Evolutionary conservation across 2,113 vertebrate species (phyloP).

Genomic region (Mohoua ochrocephala): DNA sequence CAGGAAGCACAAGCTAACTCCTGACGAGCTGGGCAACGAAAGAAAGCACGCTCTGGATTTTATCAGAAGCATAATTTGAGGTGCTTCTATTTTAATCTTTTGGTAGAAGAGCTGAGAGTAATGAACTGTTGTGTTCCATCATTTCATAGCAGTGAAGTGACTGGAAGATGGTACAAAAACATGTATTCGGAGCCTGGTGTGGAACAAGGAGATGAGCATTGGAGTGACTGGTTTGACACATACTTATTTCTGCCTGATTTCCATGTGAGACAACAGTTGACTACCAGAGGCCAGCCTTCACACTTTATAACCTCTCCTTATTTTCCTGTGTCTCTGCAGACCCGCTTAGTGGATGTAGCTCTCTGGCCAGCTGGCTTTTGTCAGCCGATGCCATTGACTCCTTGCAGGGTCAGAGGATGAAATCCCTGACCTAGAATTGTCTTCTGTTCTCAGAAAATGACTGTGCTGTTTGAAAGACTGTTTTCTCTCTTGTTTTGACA

Average conservation of each 20-base stretch:
- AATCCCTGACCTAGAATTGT: neutral
- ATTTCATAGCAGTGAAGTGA: neutral
- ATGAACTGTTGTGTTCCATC: neutral
- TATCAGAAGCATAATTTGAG: neutral
- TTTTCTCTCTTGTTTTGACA: neutral
- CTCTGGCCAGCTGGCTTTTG: neutral
- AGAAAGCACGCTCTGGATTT: neutral
- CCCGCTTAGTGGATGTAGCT: neutral
- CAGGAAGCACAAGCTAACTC: neutral
- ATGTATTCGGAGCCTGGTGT: neutral
- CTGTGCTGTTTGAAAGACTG: neutral
- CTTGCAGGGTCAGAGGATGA: neutral
- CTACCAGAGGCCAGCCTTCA: neutral
- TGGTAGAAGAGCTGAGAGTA: neutral
- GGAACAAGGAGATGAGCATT: neutral
- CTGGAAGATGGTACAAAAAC: neutral
- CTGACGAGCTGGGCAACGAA: neutral
- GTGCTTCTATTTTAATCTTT: slow-evolving; percentile 10
- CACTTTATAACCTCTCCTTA: neutral
- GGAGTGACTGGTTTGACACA: neutral
- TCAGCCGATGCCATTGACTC: neutral
- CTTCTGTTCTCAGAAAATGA: neutral
- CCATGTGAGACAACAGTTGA: neutral
- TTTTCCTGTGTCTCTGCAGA: neutral
- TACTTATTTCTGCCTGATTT: neutral